Evolutionary conservation across 1,140 invertebrate genomes (phyloP).

Genomic region (Brachionus paranguensis): DNA sequence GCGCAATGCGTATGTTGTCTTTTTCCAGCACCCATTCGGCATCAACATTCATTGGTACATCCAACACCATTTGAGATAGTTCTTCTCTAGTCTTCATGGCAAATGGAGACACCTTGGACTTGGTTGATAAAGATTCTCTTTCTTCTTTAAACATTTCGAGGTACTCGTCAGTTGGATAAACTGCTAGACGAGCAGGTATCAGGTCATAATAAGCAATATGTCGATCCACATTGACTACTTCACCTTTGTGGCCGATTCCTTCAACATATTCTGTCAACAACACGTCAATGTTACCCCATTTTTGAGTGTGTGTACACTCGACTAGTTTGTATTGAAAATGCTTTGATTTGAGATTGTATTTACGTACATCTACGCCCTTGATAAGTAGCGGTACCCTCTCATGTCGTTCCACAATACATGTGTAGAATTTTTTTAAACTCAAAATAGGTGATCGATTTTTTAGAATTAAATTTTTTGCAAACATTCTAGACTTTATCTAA

Average conservation of each 20-base stretch:
- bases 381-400: not conserved
- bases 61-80: not conserved
- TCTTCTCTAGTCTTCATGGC: constrained; percentile 30
- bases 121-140: not conserved
- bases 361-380: not conserved
- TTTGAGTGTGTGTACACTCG: not conserved
- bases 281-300: constrained; percentile 32
- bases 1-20: constrained; percentile 32
- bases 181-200: constrained; percentile 17
- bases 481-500: not conserved
- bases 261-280: constrained; percentile 36
- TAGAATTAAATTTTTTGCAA: not conserved
- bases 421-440: constrained; percentile 8
- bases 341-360: not conserved
- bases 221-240: constrained; percentile 15
- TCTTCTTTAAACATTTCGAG: constrained; percentile 30
- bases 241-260: constrained; percentile 39
- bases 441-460: not conserved
- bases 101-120: constrained; percentile 34
- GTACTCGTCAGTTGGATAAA: constrained; percentile 36
- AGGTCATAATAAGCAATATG: constrained; percentile 26
- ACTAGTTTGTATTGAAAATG: constrained; percentile 36
- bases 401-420: constrained; percentile 24
- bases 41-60: constrained; percentile 31
- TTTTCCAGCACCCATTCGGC: not conserved